phyloP scores from a whole-genome alignment of 2,888 invertebrate genomes.

The Cenopis cana region DNA sequence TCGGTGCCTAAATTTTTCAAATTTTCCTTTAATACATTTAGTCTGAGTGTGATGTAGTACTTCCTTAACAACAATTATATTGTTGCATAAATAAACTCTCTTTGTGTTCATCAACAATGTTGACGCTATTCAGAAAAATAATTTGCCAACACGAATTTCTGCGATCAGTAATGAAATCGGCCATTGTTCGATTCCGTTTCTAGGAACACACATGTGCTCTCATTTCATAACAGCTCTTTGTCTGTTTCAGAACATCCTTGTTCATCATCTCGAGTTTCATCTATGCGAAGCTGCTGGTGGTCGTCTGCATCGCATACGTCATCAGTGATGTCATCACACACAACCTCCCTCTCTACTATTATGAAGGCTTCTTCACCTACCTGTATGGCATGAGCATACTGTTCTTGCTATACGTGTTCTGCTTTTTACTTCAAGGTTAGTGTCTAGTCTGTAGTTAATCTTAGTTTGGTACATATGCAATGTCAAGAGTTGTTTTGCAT shows the following conservation, averaged over 20 bases:
- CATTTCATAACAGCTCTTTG: conserved; percentile 45
- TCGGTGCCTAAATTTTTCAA: too few species aligned
- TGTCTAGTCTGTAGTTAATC: conserved; percentile 36
- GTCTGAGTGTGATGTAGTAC: too few species aligned
- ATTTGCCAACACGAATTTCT: conserved; percentile 17
- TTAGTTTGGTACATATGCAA: not conserved
- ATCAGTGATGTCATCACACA: conserved; percentile 97
- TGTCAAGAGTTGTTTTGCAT: not conserved
- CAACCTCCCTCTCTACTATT: conserved; percentile 95
- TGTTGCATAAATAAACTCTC: not conserved
- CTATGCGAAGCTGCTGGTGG: conserved; percentile 97
- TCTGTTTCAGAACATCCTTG: conserved; percentile 92
- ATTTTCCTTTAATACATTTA: too few species aligned
- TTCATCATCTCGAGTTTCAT: conserved; percentile 98
- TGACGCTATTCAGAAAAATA: not conserved
- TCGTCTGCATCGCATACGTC: conserved; percentile 97
- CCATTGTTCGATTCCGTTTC: conserved; percentile 33
- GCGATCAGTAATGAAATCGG: conserved; percentile 35
- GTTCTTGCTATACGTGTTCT: conserved; percentile 97
- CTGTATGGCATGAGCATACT: conserved; percentile 96
- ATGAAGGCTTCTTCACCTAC: conserved; percentile 98
- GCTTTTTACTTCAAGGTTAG: conserved; percentile 94
- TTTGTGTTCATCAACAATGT: not conserved
- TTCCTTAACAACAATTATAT: not conserved
- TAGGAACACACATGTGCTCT: conserved; percentile 33